A percentile compares a stretch with the other conserved stretches of the same genome.
These are phyloP conservation scores for Xiphophorus couchianus DNA, from an alignment of 2,113 vertebrate species.

Conservation along the genomic window DNA sequence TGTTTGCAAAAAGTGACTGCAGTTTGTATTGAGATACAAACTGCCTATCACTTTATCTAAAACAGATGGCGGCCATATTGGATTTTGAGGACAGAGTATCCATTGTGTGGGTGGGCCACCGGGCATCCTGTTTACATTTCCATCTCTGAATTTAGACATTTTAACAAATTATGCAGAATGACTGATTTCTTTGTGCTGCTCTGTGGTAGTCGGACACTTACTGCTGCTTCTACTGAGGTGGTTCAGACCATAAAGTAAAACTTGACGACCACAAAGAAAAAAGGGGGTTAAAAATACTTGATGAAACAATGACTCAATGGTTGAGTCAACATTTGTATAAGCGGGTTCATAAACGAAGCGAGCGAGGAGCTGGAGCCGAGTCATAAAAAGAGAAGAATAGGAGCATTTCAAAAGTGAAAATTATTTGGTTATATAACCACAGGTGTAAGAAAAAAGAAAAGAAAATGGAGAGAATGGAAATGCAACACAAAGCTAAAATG, in stretches of 20 bases:
- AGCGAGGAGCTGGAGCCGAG: not conserved
- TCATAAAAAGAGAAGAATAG: not conserved
- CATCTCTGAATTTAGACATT: not conserved
- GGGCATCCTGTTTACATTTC: not conserved
- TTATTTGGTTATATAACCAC: slow-evolving; percentile 31
- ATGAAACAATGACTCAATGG: not conserved
- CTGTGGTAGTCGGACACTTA: not conserved
- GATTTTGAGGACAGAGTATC: not conserved
- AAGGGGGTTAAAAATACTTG: not conserved
- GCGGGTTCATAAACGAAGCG: not conserved
- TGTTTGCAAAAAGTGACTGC: too few species aligned
- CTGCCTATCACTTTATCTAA: not conserved
- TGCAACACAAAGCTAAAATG: slow-evolving; percentile 1
- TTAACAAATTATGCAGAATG: not conserved
- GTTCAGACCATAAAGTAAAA: not conserved
- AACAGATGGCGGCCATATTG: not conserved
- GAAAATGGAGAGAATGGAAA: not conserved
- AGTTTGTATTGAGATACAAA: too few species aligned
- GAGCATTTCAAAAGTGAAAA: slow-evolving; percentile 19
- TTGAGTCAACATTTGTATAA: too few species aligned
- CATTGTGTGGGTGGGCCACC: too few species aligned
- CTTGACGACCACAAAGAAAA: not conserved
- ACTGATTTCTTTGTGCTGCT: not conserved
- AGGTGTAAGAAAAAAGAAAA: too few species aligned
- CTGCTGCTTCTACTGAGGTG: not conserved